Percentiles rank a stretch among this genome's conserved stretches.
Evolutionary conservation across 2,113 vertebrate genomes (phyloP).

Genomic region (Martes martes): DNA sequence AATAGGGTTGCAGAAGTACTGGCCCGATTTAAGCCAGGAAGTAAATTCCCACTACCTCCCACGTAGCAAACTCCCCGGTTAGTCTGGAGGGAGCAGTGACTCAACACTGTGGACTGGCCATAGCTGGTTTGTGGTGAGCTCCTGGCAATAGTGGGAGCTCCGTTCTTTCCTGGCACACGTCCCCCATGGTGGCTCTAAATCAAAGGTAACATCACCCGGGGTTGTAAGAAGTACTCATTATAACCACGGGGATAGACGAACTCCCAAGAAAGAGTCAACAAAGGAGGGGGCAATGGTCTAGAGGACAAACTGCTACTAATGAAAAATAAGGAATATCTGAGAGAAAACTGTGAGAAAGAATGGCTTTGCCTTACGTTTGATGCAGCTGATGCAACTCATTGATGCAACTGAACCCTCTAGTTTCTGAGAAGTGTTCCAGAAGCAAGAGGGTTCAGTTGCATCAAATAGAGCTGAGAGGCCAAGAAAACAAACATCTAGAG

Average conservation of each 20-base stretch:
- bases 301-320: background rate
- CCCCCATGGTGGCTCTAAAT: too few relatives aligned
- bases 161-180: background rate
- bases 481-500: background rate
- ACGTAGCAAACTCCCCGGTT: background rate
- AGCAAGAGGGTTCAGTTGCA: background rate
- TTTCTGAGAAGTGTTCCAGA: background rate
- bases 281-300: background rate
- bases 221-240: background rate
- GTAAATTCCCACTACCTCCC: background rate
- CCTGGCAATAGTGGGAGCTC: background rate
- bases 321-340: background rate
- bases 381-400: too few relatives aligned
- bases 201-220: background rate
- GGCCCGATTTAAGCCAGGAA: background rate
- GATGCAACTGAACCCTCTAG: too few relatives aligned
- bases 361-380: background rate
- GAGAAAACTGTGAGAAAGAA: background rate
- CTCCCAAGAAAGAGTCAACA: background rate
- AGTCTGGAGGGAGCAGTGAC: background rate
- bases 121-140: too few relatives aligned
- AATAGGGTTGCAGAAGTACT: background rate
- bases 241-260: background rate
- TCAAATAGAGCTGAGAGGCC: background rate
- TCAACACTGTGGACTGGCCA: background rate